A percentile compares a stretch with the other conserved stretches of the same genome.
phyloP scores from a whole-genome alignment of 2,888 invertebrate species.

The Drosophila anomelani region DNA sequence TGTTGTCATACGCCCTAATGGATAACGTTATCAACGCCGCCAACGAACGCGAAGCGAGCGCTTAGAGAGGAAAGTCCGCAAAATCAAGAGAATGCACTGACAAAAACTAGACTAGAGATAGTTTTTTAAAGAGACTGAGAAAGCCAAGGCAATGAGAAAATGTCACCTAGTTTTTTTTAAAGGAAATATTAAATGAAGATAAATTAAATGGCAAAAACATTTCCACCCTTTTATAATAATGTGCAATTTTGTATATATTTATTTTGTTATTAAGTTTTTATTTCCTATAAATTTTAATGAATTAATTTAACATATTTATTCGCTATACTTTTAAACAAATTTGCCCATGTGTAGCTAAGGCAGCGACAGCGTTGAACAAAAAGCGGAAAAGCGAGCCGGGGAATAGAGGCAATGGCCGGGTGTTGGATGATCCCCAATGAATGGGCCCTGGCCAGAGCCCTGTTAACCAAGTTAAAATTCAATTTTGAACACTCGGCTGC shows the following conservation, averaged over 20 bases:
- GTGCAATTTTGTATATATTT: no score
- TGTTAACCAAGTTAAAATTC: conserved; percentile 72
- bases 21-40: conserved; percentile 72
- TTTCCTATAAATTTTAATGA: no score
- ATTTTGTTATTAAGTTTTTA: no score
- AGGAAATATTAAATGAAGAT: no score
- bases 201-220: no score
- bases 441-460: conserved; percentile 46
- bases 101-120: not conserved
- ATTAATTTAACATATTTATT: not conserved
- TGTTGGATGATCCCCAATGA: conserved; percentile 45
- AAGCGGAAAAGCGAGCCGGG: conserved; percentile 36
- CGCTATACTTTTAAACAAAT: not conserved
- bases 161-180: not conserved
- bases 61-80: conserved; percentile 43
- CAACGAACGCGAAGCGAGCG: conserved; percentile 45
- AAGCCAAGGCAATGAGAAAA: not conserved
- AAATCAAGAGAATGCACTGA: conserved; percentile 14
- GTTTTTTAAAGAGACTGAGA: no score
- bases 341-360: conserved; percentile 4
- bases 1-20: conserved; percentile 59
- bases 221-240: no score
- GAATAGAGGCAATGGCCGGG: conserved; percentile 16
- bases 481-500: conserved; percentile 71
- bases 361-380: conserved; percentile 25